These are phyloP conservation scores for Haplochromis vanheusdeni DNA, from an alignment of 2,113 vertebrate genomes.

Conservation along the genomic window DNA sequence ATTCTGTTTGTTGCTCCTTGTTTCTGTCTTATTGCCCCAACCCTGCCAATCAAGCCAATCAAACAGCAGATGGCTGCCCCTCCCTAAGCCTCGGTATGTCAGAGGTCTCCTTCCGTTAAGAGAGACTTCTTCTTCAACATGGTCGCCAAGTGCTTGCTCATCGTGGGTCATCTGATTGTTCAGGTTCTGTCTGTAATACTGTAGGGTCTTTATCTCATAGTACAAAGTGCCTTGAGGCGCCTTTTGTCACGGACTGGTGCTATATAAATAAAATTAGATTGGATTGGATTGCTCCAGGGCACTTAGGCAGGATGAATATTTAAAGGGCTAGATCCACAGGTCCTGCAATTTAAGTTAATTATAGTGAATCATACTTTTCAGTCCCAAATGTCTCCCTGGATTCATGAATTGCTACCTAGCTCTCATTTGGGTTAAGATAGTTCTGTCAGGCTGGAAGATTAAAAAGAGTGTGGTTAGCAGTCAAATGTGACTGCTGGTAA, in stretches of 20 bases:
- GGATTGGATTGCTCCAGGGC: not conserved
- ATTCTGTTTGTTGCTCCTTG: not conserved
- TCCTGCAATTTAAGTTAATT: not conserved
- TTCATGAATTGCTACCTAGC: not conserved
- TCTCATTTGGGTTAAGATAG: not conserved
- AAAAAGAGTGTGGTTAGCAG: not conserved
- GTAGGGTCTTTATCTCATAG: not conserved
- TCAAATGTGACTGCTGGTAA: constrained; percentile 4
- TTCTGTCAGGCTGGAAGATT: constrained; percentile 2
- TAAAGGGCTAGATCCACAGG: not conserved
- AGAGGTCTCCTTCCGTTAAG: not conserved
- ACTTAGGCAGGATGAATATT: not conserved
- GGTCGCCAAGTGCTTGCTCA: not conserved
- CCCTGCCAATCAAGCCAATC: not conserved
- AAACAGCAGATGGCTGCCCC: not conserved
- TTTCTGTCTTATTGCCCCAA: not conserved
- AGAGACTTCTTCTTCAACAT: not conserved
- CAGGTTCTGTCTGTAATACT: not conserved
- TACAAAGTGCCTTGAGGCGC: not conserved
- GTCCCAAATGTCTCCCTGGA: not conserved
- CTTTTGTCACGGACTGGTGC: not conserved
- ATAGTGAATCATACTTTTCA: not conserved
- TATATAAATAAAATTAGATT: not conserved
- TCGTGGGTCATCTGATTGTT: not conserved
- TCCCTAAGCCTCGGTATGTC: not conserved